These are phyloP conservation scores for Tholera decimalis DNA, from an alignment of 2,888 invertebrate species.

Conservation along the genomic window DNA sequence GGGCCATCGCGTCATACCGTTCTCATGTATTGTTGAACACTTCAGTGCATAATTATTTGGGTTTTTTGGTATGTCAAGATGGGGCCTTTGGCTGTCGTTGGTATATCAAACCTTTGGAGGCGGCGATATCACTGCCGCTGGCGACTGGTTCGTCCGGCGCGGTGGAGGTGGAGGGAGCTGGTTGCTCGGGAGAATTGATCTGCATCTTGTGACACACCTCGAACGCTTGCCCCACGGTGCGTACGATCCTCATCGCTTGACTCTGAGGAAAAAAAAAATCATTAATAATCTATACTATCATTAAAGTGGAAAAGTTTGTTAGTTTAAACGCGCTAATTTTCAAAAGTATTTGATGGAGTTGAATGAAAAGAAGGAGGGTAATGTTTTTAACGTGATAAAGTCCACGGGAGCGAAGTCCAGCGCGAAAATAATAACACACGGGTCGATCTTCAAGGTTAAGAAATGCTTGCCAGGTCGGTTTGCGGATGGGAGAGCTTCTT, in stretches of 20 bases:
- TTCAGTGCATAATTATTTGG: slow-evolving; percentile 1
- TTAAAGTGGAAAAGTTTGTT: too few relatives aligned
- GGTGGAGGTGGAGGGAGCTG: slow-evolving; percentile 83
- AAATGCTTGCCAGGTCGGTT: too few relatives aligned
- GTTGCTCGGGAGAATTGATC: slow-evolving; percentile 89
- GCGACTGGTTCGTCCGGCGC: slow-evolving; percentile 76
- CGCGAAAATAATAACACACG: too few relatives aligned
- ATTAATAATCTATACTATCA: not conserved
- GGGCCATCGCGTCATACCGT: slow-evolving; percentile 33
- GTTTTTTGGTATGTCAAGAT: slow-evolving; percentile 11
- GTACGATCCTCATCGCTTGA: slow-evolving; percentile 99
- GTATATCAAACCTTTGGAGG: slow-evolving; percentile 80
- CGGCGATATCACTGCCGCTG: slow-evolving; percentile 74
- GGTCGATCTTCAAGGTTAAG: too few relatives aligned
- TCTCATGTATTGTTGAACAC: not conserved
- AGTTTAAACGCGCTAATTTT: too few relatives aligned
- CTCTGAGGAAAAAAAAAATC: slow-evolving; percentile 92
- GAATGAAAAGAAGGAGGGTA: too few relatives aligned
- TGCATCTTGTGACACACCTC: slow-evolving; percentile 99
- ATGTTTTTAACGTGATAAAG: too few relatives aligned
- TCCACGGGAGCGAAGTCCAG: too few relatives aligned
- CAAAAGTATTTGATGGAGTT: too few relatives aligned
- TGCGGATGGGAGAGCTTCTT: too few relatives aligned
- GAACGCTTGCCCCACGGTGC: slow-evolving; percentile 99
- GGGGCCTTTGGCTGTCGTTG: slow-evolving; percentile 32